Evolutionary conservation across 2,797 vertebrate species (phyloP).

Genomic region (Phalloptychus januarius): DNA sequence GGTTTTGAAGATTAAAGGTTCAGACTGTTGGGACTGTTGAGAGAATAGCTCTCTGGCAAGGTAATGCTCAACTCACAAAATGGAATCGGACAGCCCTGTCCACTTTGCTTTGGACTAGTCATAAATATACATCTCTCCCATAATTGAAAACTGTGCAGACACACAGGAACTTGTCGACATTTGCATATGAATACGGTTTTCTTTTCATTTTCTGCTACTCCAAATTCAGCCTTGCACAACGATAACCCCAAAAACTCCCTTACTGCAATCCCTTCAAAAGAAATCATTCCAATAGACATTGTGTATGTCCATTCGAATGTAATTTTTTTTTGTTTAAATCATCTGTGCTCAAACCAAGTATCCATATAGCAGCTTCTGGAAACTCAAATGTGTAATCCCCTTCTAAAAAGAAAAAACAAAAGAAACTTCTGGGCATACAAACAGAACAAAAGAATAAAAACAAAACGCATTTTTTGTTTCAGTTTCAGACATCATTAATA

Average conservation of each 20-base stretch:
- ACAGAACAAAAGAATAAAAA: neutral
- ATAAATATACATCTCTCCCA: constrained; percentile 59
- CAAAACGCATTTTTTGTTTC: neutral
- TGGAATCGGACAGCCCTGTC: constrained; percentile 30
- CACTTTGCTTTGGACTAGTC: constrained; percentile 37
- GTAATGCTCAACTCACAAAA: constrained; percentile 31
- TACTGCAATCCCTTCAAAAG: constrained; percentile 34
- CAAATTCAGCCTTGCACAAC: constrained; percentile 52
- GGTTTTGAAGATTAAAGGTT: neutral
- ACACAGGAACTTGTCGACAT: constrained; percentile 45
- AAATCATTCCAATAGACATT: constrained; percentile 42
- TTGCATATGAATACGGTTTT: constrained; percentile 71
- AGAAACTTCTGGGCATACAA: neutral
- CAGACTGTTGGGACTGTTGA: constrained; percentile 17
- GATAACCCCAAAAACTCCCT: constrained; percentile 51
- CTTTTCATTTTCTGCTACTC: constrained; percentile 60
- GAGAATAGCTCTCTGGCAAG: constrained; percentile 29
- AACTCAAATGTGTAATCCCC: constrained; percentile 21
- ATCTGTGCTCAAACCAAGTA: constrained; percentile 34
- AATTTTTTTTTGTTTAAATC: constrained; percentile 11
- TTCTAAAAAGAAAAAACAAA: neutral
- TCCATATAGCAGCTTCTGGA: constrained; percentile 15
- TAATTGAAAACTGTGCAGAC: constrained; percentile 63
- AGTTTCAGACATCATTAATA: neutral
- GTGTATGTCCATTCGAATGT: constrained; percentile 26